A percentile compares a stretch with the other conserved stretches of the same genome.
Evolutionary conservation across 2,888 invertebrate genomes (phyloP).

Genomic region (Tromatobia lineatoria): DNA sequence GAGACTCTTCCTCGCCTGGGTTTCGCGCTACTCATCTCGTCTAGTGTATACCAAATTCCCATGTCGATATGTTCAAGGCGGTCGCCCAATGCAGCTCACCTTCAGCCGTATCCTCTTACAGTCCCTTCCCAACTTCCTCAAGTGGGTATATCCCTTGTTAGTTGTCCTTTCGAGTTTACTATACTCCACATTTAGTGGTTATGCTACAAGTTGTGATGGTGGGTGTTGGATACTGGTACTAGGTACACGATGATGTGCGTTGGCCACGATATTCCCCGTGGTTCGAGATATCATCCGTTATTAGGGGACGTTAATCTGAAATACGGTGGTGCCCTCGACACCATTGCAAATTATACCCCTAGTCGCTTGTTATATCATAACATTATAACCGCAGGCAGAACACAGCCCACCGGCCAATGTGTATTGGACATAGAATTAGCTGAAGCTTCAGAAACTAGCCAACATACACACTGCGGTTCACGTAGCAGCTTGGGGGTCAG

Average conservation of each 20-base stretch:
- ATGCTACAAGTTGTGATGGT: constrained; percentile 25
- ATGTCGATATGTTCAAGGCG: constrained; percentile 59
- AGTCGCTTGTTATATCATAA: constrained; percentile 56
- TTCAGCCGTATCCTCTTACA: constrained; percentile 73
- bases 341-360: constrained; percentile 77
- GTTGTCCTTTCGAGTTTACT: constrained; percentile 77
- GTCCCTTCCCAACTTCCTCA: constrained; percentile 74
- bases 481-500: constrained; percentile 10
- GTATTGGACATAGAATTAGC: constrained; percentile 33
- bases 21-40: constrained; percentile 57
- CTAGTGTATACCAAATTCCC: constrained; percentile 58
- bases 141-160: constrained; percentile 63
- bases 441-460: constrained; percentile 43
- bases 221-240: constrained; percentile 20
- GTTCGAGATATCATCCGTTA: constrained; percentile 81
- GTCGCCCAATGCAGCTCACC: constrained; percentile 41
- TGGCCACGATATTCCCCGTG: constrained; percentile 74
- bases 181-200: constrained; percentile 30
- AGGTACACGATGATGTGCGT: constrained; percentile 46
- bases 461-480: constrained; percentile 17
- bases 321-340: constrained; percentile 76
- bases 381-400: constrained; percentile 31
- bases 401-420: constrained; percentile 10
- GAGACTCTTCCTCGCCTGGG: constrained; percentile 46
- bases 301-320: constrained; percentile 80